A percentile compares a stretch with the other conserved stretches of the same genome.
Conservation (phyloP, 2,888 invertebrate genomes). For the Chloroclysta siterata region DNA sequence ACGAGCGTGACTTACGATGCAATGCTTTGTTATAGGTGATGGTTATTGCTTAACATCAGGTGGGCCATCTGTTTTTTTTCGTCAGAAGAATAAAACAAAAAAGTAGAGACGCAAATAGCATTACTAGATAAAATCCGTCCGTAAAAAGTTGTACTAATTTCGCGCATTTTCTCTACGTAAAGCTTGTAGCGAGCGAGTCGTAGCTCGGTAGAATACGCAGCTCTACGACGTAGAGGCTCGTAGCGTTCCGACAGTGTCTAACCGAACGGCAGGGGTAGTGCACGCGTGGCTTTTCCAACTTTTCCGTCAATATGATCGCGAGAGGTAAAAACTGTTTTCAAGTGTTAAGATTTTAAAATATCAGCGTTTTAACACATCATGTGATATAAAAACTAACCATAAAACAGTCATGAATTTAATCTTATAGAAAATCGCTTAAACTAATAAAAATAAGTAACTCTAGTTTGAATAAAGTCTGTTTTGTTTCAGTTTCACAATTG, state of each 20-base stretch:
- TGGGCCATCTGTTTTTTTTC: no score
- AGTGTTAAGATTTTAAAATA: constrained; percentile 10
- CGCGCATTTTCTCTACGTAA: constrained; percentile 15
- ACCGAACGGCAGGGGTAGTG: constrained; percentile 53
- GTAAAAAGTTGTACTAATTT: neutral
- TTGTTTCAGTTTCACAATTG: constrained; percentile 73
- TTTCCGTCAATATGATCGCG: constrained; percentile 74
- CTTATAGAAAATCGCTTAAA: neutral
- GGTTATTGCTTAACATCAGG: no score
- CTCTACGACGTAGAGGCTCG: constrained; percentile 17
- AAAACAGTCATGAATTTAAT: no score
- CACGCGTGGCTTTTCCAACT: constrained; percentile 57
- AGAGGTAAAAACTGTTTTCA: constrained; percentile 58
- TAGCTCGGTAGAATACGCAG: constrained; percentile 21
- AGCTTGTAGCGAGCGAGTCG: constrained; percentile 11
- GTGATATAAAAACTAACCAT: no score
- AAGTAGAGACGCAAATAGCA: no score
- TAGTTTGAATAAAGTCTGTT: constrained; percentile 17
- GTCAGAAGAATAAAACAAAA: no score
- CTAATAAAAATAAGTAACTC: neutral
- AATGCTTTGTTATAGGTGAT: no score
- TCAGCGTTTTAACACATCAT: no score
- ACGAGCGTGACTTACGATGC: no score
- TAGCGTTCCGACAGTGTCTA: constrained; percentile 53
- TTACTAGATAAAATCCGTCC: no score